Base-by-base conservation (phyloP, 2,113 vertebrate genomes). In the Sorex fumeus region DNA sequence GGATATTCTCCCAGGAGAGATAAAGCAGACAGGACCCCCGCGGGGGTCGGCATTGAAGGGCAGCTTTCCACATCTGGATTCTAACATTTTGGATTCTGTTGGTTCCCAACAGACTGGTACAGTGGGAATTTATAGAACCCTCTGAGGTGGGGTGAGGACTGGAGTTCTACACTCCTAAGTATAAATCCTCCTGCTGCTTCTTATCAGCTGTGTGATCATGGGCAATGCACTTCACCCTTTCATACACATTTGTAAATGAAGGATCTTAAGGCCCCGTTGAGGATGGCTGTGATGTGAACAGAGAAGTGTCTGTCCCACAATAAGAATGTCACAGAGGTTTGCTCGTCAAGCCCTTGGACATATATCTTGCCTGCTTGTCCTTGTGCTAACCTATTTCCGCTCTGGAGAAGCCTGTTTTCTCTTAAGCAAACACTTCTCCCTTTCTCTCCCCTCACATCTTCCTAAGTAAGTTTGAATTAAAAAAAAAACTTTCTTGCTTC, bases 221-320 rank as follows among this genome's bases (percentile, higher is more conserved):
- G 57, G 18, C 0, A 1, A 19, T 3, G 18, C 36, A 36, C 4
- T 28, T 78, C 64, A 5, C 50, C 69, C 82, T 71, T 72, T 25
- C 47, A 25, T 34, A 28, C 11, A 8, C 25, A 8, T 30, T 36
- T 47, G 19, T 60, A 36, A 57, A n/a, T 4, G 2, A 10, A 60
- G 11, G 12, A 13, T 64, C 34, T 0, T 30, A 27, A 45, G 18
- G 7, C 0, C 1, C 0, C 45, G 19, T 70, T n/a, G 62, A 53
- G 57, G 50, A 36, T 57, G 50, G 11, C 87, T 60, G 18, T 60
- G 57, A 60, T 69, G 25, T 32, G 79, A 40, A 21, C 53, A 30
- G 74, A 13, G 45, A 64, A 25, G 16, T 66, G 27, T 11, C 25
- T 19, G 60, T 40, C 40, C 40, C 40, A 3, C n/a, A 66, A 19